Percentiles rank a stretch among this genome's conserved stretches.
Evolutionary conservation across 2,888 invertebrate species (phyloP).

Genomic region (Dascillus cervinus): DNA sequence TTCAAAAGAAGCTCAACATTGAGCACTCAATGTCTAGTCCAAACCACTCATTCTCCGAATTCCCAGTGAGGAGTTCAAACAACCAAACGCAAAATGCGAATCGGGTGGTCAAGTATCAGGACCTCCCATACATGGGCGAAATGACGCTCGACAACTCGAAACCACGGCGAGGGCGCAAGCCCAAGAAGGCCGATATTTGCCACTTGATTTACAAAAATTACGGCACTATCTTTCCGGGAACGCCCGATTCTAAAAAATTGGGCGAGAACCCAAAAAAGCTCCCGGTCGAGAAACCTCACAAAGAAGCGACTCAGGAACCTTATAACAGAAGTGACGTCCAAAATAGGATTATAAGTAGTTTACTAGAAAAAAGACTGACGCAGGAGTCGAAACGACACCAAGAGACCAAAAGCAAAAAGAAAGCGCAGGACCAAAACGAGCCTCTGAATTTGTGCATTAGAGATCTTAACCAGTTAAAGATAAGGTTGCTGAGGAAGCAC

Average conservation of each 20-base stretch:
- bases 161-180: slow-evolving; percentile 78
- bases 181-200: slow-evolving; percentile 87
- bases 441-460: slow-evolving; percentile 78
- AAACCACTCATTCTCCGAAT: slow-evolving; percentile 12
- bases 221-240: slow-evolving; percentile 76
- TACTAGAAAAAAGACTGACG: slow-evolving; percentile 61
- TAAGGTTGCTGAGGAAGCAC: slow-evolving; percentile 54
- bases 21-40: slow-evolving; percentile 10
- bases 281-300: slow-evolving; percentile 9
- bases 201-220: slow-evolving; percentile 88
- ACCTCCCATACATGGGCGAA: slow-evolving; percentile 87
- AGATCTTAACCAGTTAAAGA: slow-evolving; percentile 63
- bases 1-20: slow-evolving; percentile 34
- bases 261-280: slow-evolving; percentile 30
- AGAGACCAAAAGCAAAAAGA: slow-evolving; percentile 32
- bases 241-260: slow-evolving; percentile 51
- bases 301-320: slow-evolving; percentile 21
- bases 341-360: slow-evolving; percentile 60
- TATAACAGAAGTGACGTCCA: slow-evolving; percentile 56
- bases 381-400: slow-evolving; percentile 51
- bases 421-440: slow-evolving; percentile 51
- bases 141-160: slow-evolving; percentile 84
- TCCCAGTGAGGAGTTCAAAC: slow-evolving; percentile 17
- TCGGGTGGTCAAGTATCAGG: slow-evolving; percentile 64
- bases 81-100: slow-evolving; percentile 38